Conservation (phyloP, 1,140 invertebrate species). For the Mya arenaria region DNA sequence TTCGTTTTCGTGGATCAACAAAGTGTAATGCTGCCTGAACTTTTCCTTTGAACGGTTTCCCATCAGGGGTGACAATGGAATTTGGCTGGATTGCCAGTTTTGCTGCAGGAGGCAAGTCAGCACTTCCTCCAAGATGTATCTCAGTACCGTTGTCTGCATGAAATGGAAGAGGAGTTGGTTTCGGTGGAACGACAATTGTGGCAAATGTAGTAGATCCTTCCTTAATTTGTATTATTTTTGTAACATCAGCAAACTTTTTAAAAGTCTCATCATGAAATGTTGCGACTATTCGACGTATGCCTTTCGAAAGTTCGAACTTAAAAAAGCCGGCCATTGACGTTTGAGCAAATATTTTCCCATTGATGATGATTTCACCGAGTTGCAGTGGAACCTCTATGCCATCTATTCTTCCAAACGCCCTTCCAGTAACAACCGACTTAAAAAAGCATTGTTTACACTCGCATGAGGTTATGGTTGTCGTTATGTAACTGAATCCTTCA, state of each 20-base stretch:
- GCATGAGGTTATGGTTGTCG: background rate
- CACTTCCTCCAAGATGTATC: background rate
- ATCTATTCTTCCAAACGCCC: background rate
- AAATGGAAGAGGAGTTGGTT: conserved; percentile 7
- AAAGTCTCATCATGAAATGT: background rate
- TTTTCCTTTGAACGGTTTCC: conserved; percentile 10
- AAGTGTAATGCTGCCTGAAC: conserved; percentile 34
- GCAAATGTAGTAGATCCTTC: background rate
- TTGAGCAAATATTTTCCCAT: background rate
- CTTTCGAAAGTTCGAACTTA: background rate
- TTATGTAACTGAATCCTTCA: background rate
- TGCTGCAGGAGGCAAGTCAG: background rate
- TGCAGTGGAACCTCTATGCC: background rate
- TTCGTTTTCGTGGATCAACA: conserved; percentile 30
- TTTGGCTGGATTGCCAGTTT: conserved; percentile 8
- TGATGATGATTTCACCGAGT: background rate
- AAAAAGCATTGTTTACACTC: background rate
- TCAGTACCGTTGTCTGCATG: background rate
- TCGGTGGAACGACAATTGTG: conserved; percentile 18
- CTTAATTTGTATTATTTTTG: background rate
- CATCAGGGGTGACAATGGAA: conserved; percentile 22
- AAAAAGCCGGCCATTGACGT: conserved; percentile 12
- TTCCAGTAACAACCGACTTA: background rate
- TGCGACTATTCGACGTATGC: background rate
- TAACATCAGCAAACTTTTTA: background rate